Percentiles rank a stretch among this genome's conserved stretches.
Conservation (phyloP, 2,113 vertebrate species). For the Boleophthalmus pectinirostris region DNA sequence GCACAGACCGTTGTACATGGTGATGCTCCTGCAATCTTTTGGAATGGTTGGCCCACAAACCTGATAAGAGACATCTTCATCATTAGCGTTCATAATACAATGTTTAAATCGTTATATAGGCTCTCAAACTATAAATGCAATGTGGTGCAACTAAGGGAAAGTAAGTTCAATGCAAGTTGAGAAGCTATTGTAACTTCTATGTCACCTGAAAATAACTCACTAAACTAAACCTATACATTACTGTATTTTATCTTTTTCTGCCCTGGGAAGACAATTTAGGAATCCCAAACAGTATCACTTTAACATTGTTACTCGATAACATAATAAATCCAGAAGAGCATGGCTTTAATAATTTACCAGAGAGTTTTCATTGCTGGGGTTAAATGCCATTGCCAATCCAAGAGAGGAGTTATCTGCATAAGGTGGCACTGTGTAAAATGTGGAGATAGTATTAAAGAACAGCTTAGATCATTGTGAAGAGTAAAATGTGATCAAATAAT, state of each 20-base stretch:
- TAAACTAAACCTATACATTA: background rate
- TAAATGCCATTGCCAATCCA: slow-evolving; percentile 67
- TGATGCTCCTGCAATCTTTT: slow-evolving; percentile 65
- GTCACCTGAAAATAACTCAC: rapidly evolving
- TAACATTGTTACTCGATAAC: background rate
- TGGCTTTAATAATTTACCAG: slow-evolving; percentile 53
- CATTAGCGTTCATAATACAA: background rate
- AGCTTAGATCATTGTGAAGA: background rate
- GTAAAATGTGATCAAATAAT: background rate
- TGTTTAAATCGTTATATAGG: background rate
- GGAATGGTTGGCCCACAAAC: slow-evolving; percentile 75
- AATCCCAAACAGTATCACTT: background rate
- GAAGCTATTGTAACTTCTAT: background rate
- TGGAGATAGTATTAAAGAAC: background rate
- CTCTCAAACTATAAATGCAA: slow-evolving; percentile 1
- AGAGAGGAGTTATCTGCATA: slow-evolving; percentile 74
- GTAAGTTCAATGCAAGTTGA: background rate
- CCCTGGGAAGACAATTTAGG: too few relatives aligned
- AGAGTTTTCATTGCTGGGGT: slow-evolving; percentile 26
- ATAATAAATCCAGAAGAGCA: background rate
- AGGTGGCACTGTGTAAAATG: slow-evolving; percentile 45
- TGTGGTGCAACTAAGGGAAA: background rate
- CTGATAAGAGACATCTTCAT: slow-evolving; percentile 38
- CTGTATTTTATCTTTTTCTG: background rate
- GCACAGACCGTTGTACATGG: slow-evolving; percentile 70